Percentiles rank a stretch among this genome's conserved stretches.
phyloP scores from a whole-genome alignment of 2,888 invertebrate species.

The Oscheius myriophilus region DNA sequence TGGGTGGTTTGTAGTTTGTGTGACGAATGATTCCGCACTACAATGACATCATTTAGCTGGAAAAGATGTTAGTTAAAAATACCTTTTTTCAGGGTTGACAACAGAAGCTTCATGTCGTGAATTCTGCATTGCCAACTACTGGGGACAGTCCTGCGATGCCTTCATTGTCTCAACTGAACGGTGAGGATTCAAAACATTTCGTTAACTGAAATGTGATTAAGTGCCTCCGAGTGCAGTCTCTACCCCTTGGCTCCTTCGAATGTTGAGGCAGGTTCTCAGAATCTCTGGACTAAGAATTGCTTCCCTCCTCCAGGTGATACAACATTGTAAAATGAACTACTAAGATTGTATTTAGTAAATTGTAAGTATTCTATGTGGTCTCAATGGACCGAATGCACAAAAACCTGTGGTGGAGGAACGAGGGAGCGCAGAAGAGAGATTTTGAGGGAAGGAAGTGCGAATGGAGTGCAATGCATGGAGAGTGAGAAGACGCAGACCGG shows the following conservation, averaged over 20 bases:
- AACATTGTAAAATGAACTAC: background rate
- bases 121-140: conserved; percentile 32
- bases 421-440: conserved; percentile 13
- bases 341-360: conserved; percentile 22
- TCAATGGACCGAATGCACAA: conserved; percentile 25
- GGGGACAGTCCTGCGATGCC: conserved; percentile 25
- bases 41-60: too few species aligned
- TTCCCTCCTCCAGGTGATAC: conserved; percentile 24
- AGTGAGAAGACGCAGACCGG: conserved; percentile 27
- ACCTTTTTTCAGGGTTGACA: conserved; percentile 24
- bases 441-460: conserved; percentile 8
- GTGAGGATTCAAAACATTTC: background rate
- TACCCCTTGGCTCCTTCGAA: conserved; percentile 17
- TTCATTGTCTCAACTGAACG: conserved; percentile 24
- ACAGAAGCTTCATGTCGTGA: conserved; percentile 29
- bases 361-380: conserved; percentile 29
- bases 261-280: conserved; percentile 13
- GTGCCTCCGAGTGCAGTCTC: conserved; percentile 28
- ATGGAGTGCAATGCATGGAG: conserved; percentile 31
- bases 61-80: background rate
- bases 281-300: conserved; percentile 30
- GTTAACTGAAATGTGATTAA: background rate
- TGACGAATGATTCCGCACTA: too few species aligned
- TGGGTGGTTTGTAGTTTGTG: too few species aligned
- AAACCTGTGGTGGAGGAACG: conserved; percentile 23